Percentiles rank a stretch among this genome's conserved stretches.
These are phyloP conservation scores for Drosophila ustulata DNA, from an alignment of 2,888 invertebrate species.

Conservation along the genomic window DNA sequence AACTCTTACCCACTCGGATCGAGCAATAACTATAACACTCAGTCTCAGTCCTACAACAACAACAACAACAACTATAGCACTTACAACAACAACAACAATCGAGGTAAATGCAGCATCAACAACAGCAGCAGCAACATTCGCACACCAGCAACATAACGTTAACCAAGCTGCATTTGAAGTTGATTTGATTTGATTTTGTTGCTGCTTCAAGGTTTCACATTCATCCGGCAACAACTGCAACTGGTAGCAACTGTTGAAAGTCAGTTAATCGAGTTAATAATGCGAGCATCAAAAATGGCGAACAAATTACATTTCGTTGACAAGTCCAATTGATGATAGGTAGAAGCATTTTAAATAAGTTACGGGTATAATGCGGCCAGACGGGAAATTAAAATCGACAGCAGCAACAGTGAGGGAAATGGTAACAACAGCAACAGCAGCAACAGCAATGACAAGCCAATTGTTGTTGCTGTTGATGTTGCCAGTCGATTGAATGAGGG, in stretches of 20 bases:
- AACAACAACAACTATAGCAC: slow-evolving; percentile 48
- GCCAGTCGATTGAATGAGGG: slow-evolving; percentile 6
- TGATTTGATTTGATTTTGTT: slow-evolving; percentile 26
- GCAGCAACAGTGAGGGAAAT: slow-evolving; percentile 30
- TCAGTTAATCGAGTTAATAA: slow-evolving; percentile 44
- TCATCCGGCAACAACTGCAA: slow-evolving; percentile 17
- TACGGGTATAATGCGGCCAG: slow-evolving; percentile 51
- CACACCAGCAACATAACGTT: slow-evolving; percentile 19
- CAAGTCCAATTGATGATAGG: slow-evolving; percentile 62
- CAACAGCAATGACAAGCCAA: slow-evolving; percentile 10
- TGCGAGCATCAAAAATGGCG: neutral
- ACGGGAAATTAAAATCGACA: slow-evolving; percentile 77
- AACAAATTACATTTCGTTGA: slow-evolving; percentile 36
- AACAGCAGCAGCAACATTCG: slow-evolving; percentile 13
- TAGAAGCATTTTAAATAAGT: slow-evolving; percentile 64
- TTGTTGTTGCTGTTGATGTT: slow-evolving; percentile 20
- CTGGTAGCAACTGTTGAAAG: slow-evolving; percentile 35
- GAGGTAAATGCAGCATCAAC: slow-evolving; percentile 70
- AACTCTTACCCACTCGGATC: slow-evolving; percentile 81
- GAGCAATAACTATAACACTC: slow-evolving; percentile 71
- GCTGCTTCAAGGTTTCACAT: slow-evolving; percentile 22
- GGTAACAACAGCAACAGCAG: slow-evolving; percentile 10
- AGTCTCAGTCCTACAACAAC: slow-evolving; percentile 64
- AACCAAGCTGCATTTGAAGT: slow-evolving; percentile 27
- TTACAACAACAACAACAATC: slow-evolving; percentile 52